Evolutionary conservation across 2,888 invertebrate species (phyloP).

Genomic region (Polydrusus cervinus): DNA sequence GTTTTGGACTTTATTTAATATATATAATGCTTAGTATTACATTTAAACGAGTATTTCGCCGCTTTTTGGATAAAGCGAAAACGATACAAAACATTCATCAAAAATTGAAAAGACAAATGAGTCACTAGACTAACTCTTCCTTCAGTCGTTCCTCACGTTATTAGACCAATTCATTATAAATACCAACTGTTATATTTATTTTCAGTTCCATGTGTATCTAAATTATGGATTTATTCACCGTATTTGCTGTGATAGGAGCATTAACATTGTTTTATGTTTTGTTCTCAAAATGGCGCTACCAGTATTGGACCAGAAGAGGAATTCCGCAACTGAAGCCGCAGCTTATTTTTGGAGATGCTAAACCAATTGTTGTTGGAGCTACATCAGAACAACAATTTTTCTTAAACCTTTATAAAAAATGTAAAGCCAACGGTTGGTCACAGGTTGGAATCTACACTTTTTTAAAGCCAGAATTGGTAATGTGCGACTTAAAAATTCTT

Average conservation of each 20-base stretch:
- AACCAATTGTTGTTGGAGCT: slow-evolving; percentile 1
- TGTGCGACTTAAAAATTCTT: slow-evolving; percentile 3
- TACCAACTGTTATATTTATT: too few relatives aligned
- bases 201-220: too few relatives aligned
- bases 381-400: neutral
- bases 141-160: too few relatives aligned
- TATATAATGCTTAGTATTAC: too few relatives aligned
- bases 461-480: slow-evolving; percentile 8
- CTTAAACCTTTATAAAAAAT: slow-evolving; percentile 11
- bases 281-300: slow-evolving; percentile 24
- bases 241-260: neutral
- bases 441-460: slow-evolving; percentile 24
- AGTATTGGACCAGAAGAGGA: slow-evolving; percentile 33
- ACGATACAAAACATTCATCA: too few relatives aligned
- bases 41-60: too few relatives aligned
- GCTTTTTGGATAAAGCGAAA: too few relatives aligned
- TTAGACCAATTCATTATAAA: too few relatives aligned
- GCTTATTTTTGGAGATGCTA: slow-evolving; percentile 21
- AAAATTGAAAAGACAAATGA: too few relatives aligned
- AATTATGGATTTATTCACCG: neutral
- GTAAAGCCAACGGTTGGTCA: slow-evolving; percentile 20
- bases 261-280: neutral
- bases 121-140: too few relatives aligned
- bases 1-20: too few relatives aligned
- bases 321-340: slow-evolving; percentile 32